Base-by-base conservation (phyloP, 2,113 vertebrate species). In the Lepus americanus region DNA sequence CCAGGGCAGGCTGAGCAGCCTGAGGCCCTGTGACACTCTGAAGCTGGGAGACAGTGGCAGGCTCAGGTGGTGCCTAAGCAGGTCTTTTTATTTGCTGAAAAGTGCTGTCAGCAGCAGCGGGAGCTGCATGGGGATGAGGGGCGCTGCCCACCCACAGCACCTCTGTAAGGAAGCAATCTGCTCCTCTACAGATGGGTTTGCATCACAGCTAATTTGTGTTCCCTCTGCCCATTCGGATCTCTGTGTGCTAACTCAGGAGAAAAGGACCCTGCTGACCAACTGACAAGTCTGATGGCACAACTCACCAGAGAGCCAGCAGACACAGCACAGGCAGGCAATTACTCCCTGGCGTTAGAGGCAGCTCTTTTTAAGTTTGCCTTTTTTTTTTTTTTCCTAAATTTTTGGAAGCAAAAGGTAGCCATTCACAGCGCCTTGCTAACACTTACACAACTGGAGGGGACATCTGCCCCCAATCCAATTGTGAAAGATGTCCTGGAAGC, bases 361-460 rank as follows among this genome's bases (percentile, higher is more conserved):
- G 51, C 79, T 92, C 87, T 63, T 87, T 92, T 95, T 22, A 84
- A 44, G 36, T 95, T 23, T 85, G 9, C 59, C 61, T 14, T 53
- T 89, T 0, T 4, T 51, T 59, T 4, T 39, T 76, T 9, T 36
- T 73, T 73, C 86, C 88, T 51, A 64, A 90, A 33, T 20, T 94
- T 93, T 93, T 81, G 51, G 92, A 97, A 96, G 83, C 67, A 97
- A 91, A 96, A 89, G 94, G 29, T 2, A 82, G 84, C 92, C 74
- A 7, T 86, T 55, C 90, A 96, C 59, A 92, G 88, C 19, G 36
- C 87, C 55, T 51, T 51, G 20, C 49, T 96, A 85, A 92, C 53
- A 95, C 92, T 95, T 51, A 89, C 9, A 92, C 74, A 82, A 74
- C 55, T 89, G 84, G 92, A 72, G 92, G 85, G 70, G 61, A 89